Conservation (phyloP, 2,797 vertebrate species). For the Cheirogaleus major region DNA sequence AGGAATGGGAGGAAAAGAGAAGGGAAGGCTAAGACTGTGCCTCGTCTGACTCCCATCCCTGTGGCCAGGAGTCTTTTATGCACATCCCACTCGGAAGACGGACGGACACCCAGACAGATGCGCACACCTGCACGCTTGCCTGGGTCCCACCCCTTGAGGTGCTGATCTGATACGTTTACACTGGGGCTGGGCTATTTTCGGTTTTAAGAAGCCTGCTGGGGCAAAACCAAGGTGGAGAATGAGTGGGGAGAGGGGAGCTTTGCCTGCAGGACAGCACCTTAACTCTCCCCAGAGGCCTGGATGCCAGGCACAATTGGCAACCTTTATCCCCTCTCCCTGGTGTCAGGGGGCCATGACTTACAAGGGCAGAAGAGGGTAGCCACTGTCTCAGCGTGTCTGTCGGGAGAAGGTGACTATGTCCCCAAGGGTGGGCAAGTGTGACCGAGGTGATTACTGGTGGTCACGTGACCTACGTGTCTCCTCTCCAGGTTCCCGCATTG, state of each 20-base stretch:
- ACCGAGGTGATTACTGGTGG: not conserved
- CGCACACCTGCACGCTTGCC: not conserved
- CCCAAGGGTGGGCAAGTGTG: not conserved
- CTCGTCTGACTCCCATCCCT: not conserved
- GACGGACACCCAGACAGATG: not conserved
- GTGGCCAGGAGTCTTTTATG: not conserved
- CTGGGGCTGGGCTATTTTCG: not conserved
- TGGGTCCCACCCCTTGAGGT: not conserved
- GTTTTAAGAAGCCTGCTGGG: not conserved
- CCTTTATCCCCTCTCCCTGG: not conserved
- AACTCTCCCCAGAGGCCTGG: not conserved
- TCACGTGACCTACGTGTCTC: fast-evolving
- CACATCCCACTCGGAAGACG: not conserved
- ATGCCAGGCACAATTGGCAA: too few species aligned
- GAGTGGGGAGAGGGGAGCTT: not conserved
- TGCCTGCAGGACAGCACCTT: not conserved
- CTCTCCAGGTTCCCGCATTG: not conserved
- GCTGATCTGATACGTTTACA: not conserved
- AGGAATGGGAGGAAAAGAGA: not conserved
- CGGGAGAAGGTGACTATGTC: not conserved
- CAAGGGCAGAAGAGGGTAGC: not conserved
- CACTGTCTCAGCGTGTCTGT: not conserved
- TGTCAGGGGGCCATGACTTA: fast-evolving
- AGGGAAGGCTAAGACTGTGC: not conserved
- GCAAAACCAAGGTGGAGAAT: not conserved